These are phyloP conservation scores for Lepisosteus osseus DNA, from an alignment of 2,113 vertebrate species.

Conservation along the genomic window DNA sequence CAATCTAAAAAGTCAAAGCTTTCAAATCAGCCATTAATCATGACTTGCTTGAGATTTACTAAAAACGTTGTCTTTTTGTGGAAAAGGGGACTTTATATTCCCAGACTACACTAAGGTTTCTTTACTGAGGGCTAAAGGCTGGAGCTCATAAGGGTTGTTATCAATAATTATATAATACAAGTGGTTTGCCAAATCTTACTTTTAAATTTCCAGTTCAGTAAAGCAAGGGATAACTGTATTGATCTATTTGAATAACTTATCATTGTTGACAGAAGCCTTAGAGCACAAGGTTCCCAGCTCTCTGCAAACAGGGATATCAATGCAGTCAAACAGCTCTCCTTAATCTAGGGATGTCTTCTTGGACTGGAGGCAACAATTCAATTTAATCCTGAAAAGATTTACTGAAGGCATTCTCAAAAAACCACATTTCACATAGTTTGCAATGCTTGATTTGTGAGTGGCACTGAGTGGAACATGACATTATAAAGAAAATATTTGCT, in stretches of 20 bases:
- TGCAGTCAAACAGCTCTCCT: slow-evolving; percentile 16
- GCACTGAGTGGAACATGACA: not conserved
- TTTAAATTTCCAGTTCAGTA: slow-evolving; percentile 25
- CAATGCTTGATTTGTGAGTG: not conserved
- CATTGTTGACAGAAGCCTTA: slow-evolving; percentile 19
- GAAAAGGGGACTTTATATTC: no score
- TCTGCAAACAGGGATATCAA: not conserved
- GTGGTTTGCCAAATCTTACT: not conserved
- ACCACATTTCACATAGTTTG: not conserved
- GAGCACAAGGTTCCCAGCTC: not conserved
- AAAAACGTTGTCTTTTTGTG: no score
- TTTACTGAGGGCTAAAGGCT: no score
- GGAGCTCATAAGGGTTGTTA: no score
- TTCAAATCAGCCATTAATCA: no score
- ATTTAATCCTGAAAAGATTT: not conserved
- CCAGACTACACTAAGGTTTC: no score
- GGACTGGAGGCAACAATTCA: not conserved
- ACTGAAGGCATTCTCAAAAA: not conserved
- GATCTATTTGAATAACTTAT: slow-evolving; percentile 23
- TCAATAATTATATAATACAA: no score
- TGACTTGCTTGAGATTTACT: no score
- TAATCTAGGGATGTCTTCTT: not conserved
- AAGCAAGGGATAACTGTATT: slow-evolving; percentile 28
- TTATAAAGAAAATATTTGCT: not conserved
- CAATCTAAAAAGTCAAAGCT: no score